Conservation (phyloP, 2,888 invertebrate species). For the Ptychoptera albimana region DNA sequence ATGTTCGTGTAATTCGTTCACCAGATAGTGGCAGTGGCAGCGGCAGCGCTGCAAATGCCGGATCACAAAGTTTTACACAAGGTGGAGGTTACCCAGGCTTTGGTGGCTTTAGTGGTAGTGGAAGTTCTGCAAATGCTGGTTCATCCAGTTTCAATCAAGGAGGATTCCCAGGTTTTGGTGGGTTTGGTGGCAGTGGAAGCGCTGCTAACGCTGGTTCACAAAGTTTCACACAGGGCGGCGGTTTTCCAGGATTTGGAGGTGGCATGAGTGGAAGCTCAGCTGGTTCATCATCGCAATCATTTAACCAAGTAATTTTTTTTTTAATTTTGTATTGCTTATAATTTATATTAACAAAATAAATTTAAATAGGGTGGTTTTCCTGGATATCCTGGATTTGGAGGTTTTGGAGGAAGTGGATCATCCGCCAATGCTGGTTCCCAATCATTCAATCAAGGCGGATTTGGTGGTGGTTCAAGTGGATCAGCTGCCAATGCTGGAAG, state of each 20-base stretch:
- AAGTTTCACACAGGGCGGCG: neutral
- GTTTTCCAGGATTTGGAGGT: neutral
- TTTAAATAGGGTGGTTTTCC: neutral
- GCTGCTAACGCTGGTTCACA: neutral
- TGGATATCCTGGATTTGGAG: neutral
- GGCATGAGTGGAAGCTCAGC: neutral
- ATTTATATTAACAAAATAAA: neutral
- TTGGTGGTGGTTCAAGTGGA: neutral
- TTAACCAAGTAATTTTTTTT: neutral
- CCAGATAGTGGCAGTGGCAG: neutral
- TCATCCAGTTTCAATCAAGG: neutral
- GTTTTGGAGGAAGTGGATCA: neutral
- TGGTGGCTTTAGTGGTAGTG: conserved; percentile 1
- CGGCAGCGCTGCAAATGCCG: neutral
- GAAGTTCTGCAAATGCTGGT: neutral
- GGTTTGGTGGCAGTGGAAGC: neutral
- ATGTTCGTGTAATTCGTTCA: neutral
- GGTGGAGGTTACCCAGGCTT: neutral
- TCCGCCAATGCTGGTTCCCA: neutral
- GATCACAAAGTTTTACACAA: neutral
- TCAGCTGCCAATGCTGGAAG: neutral
- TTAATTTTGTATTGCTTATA: too few species aligned
- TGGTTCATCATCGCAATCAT: neutral
- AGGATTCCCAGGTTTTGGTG: neutral
- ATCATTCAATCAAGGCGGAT: conserved; percentile 1